Evolutionary conservation across 92 coral and sea anemone species (phyloP).

Genomic region (Phymanthus crucifer): DNA sequence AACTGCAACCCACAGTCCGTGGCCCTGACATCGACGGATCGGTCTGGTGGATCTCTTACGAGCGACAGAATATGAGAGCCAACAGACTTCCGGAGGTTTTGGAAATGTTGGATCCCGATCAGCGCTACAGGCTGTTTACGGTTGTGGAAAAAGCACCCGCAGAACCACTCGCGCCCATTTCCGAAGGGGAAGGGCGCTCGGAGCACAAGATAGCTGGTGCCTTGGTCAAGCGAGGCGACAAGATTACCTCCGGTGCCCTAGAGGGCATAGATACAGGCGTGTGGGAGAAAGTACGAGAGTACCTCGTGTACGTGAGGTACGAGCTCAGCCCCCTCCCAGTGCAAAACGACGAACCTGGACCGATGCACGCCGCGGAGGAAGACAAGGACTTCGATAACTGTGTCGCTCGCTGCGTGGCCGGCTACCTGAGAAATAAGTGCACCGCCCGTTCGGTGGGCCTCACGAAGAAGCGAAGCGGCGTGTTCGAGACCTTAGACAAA

Average conservation of each 20-base stretch:
- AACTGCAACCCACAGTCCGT: no score
- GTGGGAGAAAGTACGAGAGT: conserved; percentile 31
- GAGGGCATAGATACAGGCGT: conserved; percentile 32
- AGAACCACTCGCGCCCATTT: conserved; percentile 34
- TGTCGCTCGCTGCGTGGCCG: conserved; percentile 41
- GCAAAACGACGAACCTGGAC: conserved; percentile 34
- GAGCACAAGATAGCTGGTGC: conserved; percentile 22
- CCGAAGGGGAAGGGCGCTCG: conserved; percentile 38
- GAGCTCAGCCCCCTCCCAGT: conserved; percentile 44
- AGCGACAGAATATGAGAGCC: no score
- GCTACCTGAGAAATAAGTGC: conserved; percentile 20
- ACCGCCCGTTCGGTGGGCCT: conserved; percentile 34
- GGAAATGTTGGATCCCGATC: no score
- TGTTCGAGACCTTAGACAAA: conserved; percentile 37
- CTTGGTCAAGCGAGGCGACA: conserved; percentile 21
- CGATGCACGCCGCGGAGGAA: no score
- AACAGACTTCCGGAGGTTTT: no score
- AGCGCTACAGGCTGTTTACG: no score
- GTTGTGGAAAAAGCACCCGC: neutral
- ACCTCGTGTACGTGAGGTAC: conserved; percentile 39
- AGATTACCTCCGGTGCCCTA: conserved; percentile 30
- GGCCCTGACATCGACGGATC: no score
- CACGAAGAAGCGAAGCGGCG: conserved; percentile 41
- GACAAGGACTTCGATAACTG: conserved; percentile 43
- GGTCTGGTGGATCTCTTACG: no score